Percentiles rank a stretch among this genome's conserved stretches.
These are phyloP conservation scores for Holcopasites calliopsidis DNA, from an alignment of 1,140 invertebrate genomes.

Conservation along the genomic window DNA sequence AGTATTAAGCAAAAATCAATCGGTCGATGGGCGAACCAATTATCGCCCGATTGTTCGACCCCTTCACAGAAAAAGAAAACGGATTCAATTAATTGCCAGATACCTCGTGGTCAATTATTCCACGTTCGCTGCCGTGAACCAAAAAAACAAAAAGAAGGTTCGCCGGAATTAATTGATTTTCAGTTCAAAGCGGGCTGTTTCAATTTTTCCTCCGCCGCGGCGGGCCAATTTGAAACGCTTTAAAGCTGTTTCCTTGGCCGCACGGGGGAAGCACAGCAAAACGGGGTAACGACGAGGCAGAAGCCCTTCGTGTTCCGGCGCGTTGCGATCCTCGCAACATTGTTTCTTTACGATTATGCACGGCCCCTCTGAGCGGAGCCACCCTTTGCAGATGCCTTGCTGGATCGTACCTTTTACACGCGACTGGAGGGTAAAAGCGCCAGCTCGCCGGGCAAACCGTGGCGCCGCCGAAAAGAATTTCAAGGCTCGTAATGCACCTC, in stretches of 20 bases:
- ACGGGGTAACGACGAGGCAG: neutral
- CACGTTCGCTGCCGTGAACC: too few species aligned
- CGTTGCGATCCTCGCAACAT: constrained; percentile 13
- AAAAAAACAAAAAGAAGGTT: too few species aligned
- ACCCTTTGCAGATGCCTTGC: neutral
- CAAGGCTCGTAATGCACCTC: neutral
- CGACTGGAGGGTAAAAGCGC: neutral
- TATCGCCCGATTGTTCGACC: too few species aligned
- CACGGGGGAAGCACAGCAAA: neutral
- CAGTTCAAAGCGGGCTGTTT: neutral
- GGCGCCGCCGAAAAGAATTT: neutral
- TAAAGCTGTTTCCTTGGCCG: constrained; percentile 1
- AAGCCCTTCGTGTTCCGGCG: neutral
- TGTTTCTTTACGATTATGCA: constrained; percentile 43
- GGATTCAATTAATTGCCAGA: neutral
- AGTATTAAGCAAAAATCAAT: too few species aligned
- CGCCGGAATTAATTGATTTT: constrained; percentile 5
- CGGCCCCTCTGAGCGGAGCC: neutral
- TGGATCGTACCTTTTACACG: constrained; percentile 16
- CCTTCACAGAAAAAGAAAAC: too few species aligned
- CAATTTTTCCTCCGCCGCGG: neutral
- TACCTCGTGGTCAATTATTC: too few species aligned
- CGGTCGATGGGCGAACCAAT: too few species aligned
- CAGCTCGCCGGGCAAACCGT: neutral
- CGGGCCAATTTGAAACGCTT: constrained; percentile 16